phyloP scores from a whole-genome alignment of 2,797 vertebrate genomes.

The Adrianichthys oophorus region DNA sequence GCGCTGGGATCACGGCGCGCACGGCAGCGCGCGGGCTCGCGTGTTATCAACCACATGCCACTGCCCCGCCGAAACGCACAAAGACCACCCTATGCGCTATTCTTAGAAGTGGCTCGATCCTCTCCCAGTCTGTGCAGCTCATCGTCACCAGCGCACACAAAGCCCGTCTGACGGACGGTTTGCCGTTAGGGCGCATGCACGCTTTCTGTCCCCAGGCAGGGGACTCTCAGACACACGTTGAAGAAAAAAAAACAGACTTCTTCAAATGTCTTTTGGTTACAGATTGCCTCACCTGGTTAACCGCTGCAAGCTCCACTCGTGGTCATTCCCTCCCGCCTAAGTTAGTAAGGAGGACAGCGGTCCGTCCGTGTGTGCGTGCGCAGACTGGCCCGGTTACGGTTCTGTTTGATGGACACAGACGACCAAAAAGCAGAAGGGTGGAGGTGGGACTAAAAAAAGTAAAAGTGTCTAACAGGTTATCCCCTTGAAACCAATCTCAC shows the following conservation, averaged over 20 bases:
- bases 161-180: background rate
- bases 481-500: constrained; percentile 56
- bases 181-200: background rate
- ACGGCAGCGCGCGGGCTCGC: constrained; percentile 10
- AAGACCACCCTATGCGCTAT: constrained; percentile 79
- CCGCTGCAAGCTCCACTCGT: constrained; percentile 46
- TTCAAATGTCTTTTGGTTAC: constrained; percentile 9
- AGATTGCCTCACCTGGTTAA: constrained; percentile 65
- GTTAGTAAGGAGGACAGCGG: constrained; percentile 50
- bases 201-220: constrained; percentile 16
- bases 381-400: constrained; percentile 54
- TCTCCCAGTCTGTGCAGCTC: constrained; percentile 44
- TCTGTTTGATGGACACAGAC: constrained; percentile 53
- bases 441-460: constrained; percentile 15
- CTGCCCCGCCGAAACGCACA: constrained; percentile 77
- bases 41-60: constrained; percentile 75
- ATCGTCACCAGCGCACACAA: constrained; percentile 17
- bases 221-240: constrained; percentile 21
- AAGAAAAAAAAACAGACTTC: background rate
- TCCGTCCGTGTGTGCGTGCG: constrained; percentile 44
- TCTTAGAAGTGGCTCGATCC: constrained; percentile 75
- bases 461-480: constrained; percentile 71
- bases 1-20: constrained; percentile 44
- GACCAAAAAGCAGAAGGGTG: constrained; percentile 31
- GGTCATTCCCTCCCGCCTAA: constrained; percentile 43